Conservation (phyloP, 2,797 vertebrate genomes). For the Gastrophryne carolinensis region DNA sequence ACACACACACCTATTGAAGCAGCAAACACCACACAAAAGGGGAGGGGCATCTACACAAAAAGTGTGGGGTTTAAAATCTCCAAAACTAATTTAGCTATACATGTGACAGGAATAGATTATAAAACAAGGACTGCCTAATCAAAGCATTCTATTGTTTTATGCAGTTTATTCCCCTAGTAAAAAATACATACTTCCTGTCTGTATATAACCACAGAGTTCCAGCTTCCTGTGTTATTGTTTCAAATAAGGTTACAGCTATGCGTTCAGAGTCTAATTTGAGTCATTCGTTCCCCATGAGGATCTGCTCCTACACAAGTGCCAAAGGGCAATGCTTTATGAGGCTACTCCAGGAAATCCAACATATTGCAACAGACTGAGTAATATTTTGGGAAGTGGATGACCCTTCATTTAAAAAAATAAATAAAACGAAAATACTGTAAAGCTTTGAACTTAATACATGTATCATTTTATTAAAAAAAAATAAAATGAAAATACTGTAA, state of each 20-base stretch:
- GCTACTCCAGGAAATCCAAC: not conserved
- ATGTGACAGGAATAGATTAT: no score
- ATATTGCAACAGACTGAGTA: not conserved
- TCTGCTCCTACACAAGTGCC: not conserved
- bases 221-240: constrained; percentile 38
- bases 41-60: no score
- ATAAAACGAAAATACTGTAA: no score
- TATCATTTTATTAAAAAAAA: no score
- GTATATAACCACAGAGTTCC: not conserved
- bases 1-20: no score
- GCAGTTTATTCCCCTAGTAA: constrained; percentile 8
- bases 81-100: no score
- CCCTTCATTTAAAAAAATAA: no score
- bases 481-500: no score
- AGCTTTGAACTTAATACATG: no score
- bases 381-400: not conserved
- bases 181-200: constrained; percentile 34
- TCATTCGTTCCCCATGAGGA: not conserved
- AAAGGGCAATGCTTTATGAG: not conserved
- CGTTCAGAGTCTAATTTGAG: constrained; percentile 4
- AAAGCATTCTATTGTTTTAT: constrained; percentile 16
- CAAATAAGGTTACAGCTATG: constrained; percentile 3
- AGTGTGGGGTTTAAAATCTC: no score
- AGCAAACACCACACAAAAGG: no score
- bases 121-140: not conserved